Evolutionary conservation across 2,113 vertebrate genomes (phyloP), one percentile per base, ranked within the genome.

Genomic region (Archilochus colubris): DNA sequence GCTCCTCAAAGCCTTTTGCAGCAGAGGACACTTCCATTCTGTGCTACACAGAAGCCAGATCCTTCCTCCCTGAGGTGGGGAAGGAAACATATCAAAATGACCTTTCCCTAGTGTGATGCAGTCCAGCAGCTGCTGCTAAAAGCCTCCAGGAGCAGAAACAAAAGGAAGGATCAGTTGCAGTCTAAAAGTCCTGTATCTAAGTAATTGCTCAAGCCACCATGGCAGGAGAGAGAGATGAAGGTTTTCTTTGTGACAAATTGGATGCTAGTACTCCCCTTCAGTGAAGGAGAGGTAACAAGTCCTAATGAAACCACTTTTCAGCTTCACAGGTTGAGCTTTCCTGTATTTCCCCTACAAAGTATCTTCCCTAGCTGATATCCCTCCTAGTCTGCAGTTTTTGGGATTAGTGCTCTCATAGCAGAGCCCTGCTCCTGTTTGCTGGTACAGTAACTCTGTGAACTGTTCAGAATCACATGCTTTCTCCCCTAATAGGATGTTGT

Each of bases 281-380:
- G 40, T 0, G 3, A 73, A 46, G 33, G 30, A 88, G 75, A 73
- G 63, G 43, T 55, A 94, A 57, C 22, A 78, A 91, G 22, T 75
- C 28, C 54, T 63, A 85, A 72, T 57, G 73, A 96, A 91, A 79
- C n/a, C 24, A 44, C 54, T 54, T 72, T 70, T 59, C 51, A 58
- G 24, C 36, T 82, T 84, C 58, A 82, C 27, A 40, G 27, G 19
- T 77, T 53, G 20, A 43, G 12, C 24, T 91, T 91, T 82, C 28
- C 23, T 74, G 51, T 76, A 17, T 36, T 69, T 61, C 5, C 33
- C 51, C 24, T 69, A 55, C 50, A 50, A 82, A 91, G 48, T 43
- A 44, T 4, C 15, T 89, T 72, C 14, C 16, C 17, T 43, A 59
- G 69, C 57, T 62, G 51, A 27, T 72, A 72, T 4, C n/a, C 23